A percentile compares a stretch with the other conserved stretches of the same genome.
phyloP scores from a whole-genome alignment of 2,888 invertebrate species.

The Lasioglossum villosulum region DNA sequence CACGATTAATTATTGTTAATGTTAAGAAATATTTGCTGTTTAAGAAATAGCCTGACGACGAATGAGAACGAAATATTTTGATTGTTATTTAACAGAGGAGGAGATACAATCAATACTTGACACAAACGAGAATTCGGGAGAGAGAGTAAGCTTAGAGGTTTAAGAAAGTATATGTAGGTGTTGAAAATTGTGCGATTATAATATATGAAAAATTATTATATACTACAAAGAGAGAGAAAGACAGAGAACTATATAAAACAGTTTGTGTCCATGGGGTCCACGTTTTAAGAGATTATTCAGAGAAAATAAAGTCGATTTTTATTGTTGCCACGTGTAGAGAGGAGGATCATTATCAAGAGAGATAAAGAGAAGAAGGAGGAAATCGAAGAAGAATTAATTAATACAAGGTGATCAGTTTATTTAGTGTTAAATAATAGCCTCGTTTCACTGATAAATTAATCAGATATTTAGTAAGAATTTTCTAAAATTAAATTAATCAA shows the following conservation, averaged over 20 bases:
- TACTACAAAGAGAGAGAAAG: background rate
- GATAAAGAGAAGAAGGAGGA: background rate
- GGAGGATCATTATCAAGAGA: background rate
- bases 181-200: slow-evolving; percentile 28
- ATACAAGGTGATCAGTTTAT: slow-evolving; percentile 35
- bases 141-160: background rate
- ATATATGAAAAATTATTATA: slow-evolving; percentile 7
- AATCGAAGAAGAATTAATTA: background rate
- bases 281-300: slow-evolving; percentile 22
- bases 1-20: slow-evolving; percentile 34
- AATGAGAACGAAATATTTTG: background rate
- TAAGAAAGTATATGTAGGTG: slow-evolving; percentile 38
- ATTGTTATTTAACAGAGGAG: background rate
- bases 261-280: slow-evolving; percentile 45
- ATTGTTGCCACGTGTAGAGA: slow-evolving; percentile 25
- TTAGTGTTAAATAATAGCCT: background rate
- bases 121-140: background rate
- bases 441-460: background rate
- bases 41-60: slow-evolving; percentile 9
- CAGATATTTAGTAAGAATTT: background rate
- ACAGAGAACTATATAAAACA: slow-evolving; percentile 10
- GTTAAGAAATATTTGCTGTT: slow-evolving; percentile 45
- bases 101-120: background rate
- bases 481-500: background rate
- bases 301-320: slow-evolving; percentile 21